A percentile compares a stretch with the other conserved stretches of the same genome.
Evolutionary conservation across 1,140 invertebrate genomes (phyloP).

Genomic region (Pseudoatta argentina): DNA sequence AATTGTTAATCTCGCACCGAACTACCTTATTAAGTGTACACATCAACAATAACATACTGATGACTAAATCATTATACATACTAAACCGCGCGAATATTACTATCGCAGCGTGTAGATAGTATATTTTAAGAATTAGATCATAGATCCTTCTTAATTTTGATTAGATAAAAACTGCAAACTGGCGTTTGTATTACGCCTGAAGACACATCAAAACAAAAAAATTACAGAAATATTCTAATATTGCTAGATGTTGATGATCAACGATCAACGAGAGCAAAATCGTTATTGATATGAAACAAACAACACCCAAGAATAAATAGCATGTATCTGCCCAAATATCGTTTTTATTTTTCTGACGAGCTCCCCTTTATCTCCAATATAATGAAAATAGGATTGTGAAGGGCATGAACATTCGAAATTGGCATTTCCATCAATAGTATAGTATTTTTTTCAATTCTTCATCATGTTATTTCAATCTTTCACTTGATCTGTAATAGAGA

Average conservation of each 20-base stretch:
- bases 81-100: slow-evolving; percentile 54
- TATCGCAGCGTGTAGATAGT: slow-evolving; percentile 28
- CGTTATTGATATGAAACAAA: slow-evolving; percentile 64
- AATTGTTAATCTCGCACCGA: slow-evolving; percentile 19
- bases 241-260: slow-evolving; percentile 62
- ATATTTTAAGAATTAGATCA: slow-evolving; percentile 44
- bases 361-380: slow-evolving; percentile 7
- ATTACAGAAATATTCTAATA: slow-evolving; percentile 64
- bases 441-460: background rate
- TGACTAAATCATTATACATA: slow-evolving; percentile 72
- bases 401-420: slow-evolving; percentile 17
- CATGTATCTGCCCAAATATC: slow-evolving; percentile 5
- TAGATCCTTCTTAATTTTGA: slow-evolving; percentile 70
- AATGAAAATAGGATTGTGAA: slow-evolving; percentile 49
- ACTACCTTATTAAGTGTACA: slow-evolving; percentile 57
- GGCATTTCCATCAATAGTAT: background rate
- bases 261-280: slow-evolving; percentile 61
- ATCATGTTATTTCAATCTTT: background rate
- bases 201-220: slow-evolving; percentile 34
- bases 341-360: background rate
- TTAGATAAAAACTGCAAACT: slow-evolving; percentile 33
- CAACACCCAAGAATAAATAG: slow-evolving; percentile 46
- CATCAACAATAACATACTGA: slow-evolving; percentile 66
- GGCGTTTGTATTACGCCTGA: background rate
- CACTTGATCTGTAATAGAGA: slow-evolving; percentile 13